phyloP scores from a whole-genome alignment of 2,113 vertebrate genomes.

The Gulo gulo region DNA sequence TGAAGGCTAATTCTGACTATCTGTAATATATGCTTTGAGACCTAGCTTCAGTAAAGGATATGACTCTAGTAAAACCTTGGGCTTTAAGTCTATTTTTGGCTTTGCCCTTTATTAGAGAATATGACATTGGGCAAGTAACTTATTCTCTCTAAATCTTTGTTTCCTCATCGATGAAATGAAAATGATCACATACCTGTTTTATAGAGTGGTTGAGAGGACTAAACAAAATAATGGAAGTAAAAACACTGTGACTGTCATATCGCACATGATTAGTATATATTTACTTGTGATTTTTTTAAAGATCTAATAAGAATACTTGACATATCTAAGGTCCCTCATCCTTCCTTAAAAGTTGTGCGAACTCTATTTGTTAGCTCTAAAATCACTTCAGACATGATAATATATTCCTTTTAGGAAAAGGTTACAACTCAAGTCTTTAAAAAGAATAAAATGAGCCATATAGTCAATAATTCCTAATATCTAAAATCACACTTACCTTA shows the following conservation, averaged over 20 bases:
- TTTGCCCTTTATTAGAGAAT: not conserved
- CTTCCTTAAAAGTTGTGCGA: slow-evolving; percentile 6
- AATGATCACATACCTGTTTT: not conserved
- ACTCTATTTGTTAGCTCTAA: not conserved
- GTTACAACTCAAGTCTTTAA: slow-evolving; percentile 32
- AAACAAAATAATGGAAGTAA: slow-evolving; percentile 5
- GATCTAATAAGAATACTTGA: not conserved
- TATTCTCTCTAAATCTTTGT: slow-evolving; percentile 36
- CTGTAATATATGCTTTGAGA: not conserved
- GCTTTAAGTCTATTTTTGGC: not conserved
- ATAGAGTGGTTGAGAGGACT: not conserved
- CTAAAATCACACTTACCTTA: not conserved
- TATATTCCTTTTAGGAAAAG: slow-evolving; percentile 20
- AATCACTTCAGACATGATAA: not conserved
- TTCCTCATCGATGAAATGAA: slow-evolving; percentile 13
- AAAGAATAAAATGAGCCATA: not conserved
- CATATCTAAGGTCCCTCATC: not conserved
- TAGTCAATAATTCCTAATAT: not conserved
- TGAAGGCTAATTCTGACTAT: not conserved
- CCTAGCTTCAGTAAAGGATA: not conserved
- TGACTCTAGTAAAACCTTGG: not conserved
- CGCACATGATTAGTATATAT: not conserved
- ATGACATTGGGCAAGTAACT: not conserved
- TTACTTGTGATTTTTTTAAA: not conserved
- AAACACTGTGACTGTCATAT: not conserved